These are phyloP conservation scores for Eulacestoma nigropectus DNA, from an alignment of 2,113 vertebrate genomes.

Conservation along the genomic window DNA sequence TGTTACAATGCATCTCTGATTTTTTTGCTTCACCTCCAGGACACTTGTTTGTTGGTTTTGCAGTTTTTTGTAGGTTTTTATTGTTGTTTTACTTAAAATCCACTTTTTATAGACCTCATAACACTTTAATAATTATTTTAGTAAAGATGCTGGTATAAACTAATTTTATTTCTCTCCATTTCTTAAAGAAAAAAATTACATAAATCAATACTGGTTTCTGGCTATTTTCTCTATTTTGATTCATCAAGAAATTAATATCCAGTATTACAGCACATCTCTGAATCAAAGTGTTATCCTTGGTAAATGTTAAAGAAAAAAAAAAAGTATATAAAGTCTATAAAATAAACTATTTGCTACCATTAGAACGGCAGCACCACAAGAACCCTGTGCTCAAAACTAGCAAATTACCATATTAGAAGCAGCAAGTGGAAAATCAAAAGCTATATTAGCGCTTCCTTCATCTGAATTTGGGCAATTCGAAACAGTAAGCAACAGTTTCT, in stretches of 20 bases:
- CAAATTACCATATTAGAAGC: neutral
- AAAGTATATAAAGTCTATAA: neutral
- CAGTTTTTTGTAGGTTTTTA: fast-evolving
- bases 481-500: neutral
- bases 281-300: neutral
- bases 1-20: neutral
- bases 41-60: neutral
- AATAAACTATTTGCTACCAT: neutral
- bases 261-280: neutral
- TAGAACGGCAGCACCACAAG: neutral
- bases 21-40: neutral
- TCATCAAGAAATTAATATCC: neutral
- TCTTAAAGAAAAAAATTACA: neutral
- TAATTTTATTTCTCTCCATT: neutral
- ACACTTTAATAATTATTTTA: neutral
- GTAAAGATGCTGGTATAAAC: neutral
- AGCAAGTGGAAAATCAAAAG: neutral
- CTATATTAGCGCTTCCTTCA: neutral
- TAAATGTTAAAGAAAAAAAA: neutral
- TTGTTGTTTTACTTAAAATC: neutral
- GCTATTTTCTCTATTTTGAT: neutral
- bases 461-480: neutral
- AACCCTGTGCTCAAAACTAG: neutral
- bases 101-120: neutral
- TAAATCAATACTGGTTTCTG: neutral